Evolutionary conservation across 2,113 vertebrate species (phyloP).

Genomic region (Patagioenas fasciata): DNA sequence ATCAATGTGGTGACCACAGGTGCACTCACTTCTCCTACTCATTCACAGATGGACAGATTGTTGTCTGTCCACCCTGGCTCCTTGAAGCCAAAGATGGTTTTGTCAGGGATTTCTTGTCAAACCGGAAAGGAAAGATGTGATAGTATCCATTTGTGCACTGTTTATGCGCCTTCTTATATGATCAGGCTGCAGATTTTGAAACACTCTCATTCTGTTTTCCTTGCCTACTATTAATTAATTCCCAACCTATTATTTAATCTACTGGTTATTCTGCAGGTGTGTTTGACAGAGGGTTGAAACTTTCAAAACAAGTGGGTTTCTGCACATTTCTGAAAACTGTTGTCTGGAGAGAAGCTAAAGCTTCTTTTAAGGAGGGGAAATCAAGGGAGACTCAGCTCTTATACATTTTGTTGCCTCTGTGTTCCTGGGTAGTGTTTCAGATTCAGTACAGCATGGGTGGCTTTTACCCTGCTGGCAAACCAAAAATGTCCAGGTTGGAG

Average conservation of each 20-base stretch:
- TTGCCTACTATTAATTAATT: not conserved
- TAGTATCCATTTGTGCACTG: not conserved
- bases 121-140: conserved; percentile 24
- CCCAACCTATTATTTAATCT: not conserved
- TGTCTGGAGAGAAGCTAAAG: not conserved
- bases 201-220: not conserved
- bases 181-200: not conserved
- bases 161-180: not conserved
- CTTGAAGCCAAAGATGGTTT: not conserved
- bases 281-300: not conserved
- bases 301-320: not conserved
- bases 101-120: conserved; percentile 34
- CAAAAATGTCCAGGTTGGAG: not conserved
- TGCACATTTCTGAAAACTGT: not conserved
- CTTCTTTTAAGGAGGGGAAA: not conserved
- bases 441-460: accelerated
- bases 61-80: not conserved
- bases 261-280: not conserved
- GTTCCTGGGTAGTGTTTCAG: not conserved
- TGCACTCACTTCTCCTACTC: not conserved
- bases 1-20: not conserved
- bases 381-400: not conserved
- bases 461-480: not conserved
- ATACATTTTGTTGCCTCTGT: not conserved
- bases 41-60: not conserved